These are phyloP conservation scores for Nothoprocta pentlandii DNA, from an alignment of 2,113 vertebrate species.

Conservation along the genomic window DNA sequence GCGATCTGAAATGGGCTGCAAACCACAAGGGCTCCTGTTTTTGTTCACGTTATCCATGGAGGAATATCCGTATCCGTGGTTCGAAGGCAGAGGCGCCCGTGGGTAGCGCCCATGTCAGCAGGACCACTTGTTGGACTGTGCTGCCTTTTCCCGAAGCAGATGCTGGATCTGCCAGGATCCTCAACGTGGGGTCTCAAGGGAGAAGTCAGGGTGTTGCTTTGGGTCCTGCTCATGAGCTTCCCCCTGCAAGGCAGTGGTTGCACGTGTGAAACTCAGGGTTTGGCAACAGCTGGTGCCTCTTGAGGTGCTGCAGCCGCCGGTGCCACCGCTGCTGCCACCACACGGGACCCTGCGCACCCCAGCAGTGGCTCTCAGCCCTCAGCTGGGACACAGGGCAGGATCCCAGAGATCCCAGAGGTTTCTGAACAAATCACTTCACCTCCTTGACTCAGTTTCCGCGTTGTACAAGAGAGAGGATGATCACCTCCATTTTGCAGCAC, in stretches of 20 bases:
- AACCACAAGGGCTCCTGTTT: neutral
- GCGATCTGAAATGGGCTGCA: neutral
- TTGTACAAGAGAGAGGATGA: neutral
- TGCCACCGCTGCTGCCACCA: neutral
- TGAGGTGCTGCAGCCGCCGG: too few relatives aligned
- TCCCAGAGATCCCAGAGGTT: neutral
- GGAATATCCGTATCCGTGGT: neutral
- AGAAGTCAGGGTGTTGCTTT: neutral
- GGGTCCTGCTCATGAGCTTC: neutral
- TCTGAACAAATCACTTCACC: neutral
- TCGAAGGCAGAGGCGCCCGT: neutral
- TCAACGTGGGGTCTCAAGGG: neutral
- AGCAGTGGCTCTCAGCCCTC: neutral
- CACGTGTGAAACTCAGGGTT: neutral
- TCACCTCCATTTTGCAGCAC: neutral
- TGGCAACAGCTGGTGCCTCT: neutral
- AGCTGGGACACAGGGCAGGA: neutral
- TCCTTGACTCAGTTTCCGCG: neutral
- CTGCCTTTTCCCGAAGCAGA: neutral
- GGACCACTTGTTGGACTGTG: fast-evolving
- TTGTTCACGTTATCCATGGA: neutral
- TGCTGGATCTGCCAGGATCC: neutral
- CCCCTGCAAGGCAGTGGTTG: neutral
- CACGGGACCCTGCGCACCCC: neutral
- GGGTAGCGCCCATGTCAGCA: neutral